A percentile compares a stretch with the other conserved stretches of the same genome.
Evolutionary conservation across 1,140 invertebrate genomes (phyloP).

Genomic region (Reticulitermes speratus): DNA sequence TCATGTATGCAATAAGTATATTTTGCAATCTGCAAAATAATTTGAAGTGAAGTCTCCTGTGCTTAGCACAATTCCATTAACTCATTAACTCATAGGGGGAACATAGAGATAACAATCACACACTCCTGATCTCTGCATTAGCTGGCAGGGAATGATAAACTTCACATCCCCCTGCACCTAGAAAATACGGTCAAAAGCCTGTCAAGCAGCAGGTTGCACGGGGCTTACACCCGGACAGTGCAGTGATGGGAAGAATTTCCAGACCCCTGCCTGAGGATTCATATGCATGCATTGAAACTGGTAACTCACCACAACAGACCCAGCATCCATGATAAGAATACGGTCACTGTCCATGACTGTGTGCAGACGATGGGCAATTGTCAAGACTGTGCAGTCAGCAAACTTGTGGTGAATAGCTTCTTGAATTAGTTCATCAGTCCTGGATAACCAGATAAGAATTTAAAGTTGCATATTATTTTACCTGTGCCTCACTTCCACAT

Average conservation of each 20-base stretch:
- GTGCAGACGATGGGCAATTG: slow-evolving; percentile 78
- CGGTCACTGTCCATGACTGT: slow-evolving; percentile 61
- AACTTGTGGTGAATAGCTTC: slow-evolving; percentile 54
- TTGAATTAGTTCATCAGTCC: slow-evolving; percentile 61
- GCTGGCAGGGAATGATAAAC: not conserved
- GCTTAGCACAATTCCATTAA: too few species aligned
- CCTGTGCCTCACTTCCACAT: not conserved
- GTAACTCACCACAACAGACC: slow-evolving; percentile 50
- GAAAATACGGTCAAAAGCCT: not conserved
- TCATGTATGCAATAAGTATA: too few species aligned
- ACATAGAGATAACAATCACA: too few species aligned
- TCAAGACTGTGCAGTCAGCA: slow-evolving; percentile 54
- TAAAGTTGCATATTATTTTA: slow-evolving; percentile 39
- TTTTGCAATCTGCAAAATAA: too few species aligned
- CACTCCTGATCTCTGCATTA: too few species aligned
- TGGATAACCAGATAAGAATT: slow-evolving; percentile 44
- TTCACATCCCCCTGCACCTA: not conserved
- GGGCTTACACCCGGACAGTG: not conserved
- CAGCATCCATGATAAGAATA: slow-evolving; percentile 69
- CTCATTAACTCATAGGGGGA: too few species aligned
- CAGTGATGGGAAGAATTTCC: not conserved
- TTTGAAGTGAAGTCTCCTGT: too few species aligned
- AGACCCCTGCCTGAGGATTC: too few species aligned
- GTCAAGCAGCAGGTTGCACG: too few species aligned
- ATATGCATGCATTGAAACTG: not conserved